These are phyloP conservation scores for Disparrhopalites patrizii DNA, from an alignment of 2,888 invertebrate genomes.

Conservation along the genomic window DNA sequence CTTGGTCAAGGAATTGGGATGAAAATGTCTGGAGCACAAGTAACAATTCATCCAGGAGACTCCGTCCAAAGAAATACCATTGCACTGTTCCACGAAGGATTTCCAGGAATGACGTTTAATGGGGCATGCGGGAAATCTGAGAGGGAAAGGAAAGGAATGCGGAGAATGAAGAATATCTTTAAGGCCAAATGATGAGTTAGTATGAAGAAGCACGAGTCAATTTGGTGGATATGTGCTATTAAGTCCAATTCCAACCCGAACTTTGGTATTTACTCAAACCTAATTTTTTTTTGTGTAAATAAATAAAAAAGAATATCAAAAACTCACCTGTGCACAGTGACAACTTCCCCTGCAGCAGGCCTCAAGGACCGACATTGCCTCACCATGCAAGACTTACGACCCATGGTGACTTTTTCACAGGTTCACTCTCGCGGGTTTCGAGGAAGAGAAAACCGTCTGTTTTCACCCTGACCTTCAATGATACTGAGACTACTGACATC, in stretches of 20 bases:
- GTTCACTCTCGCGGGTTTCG: too few species aligned
- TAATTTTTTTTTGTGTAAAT: too few species aligned
- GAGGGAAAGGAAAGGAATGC: too few species aligned
- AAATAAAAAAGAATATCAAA: neutral
- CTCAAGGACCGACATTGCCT: neutral
- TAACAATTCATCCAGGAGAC: constrained; percentile 3
- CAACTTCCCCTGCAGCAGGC: neutral
- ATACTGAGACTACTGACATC: too few species aligned
- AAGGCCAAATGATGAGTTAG: too few species aligned
- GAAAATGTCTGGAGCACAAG: neutral
- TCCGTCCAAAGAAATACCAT: neutral
- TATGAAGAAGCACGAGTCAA: too few species aligned
- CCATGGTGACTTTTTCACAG: neutral
- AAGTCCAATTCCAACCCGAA: too few species aligned
- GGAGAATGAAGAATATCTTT: too few species aligned
- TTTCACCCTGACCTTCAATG: too few species aligned
- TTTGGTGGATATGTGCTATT: too few species aligned
- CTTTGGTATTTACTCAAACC: too few species aligned
- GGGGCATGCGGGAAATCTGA: neutral
- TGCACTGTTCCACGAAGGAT: neutral
- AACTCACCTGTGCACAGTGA: neutral
- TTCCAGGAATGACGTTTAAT: neutral
- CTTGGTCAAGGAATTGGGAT: neutral
- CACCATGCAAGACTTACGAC: neutral
- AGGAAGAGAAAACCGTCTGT: too few species aligned